Conservation (phyloP, 2,113 vertebrate species). For the Psephotus haematonotus region DNA sequence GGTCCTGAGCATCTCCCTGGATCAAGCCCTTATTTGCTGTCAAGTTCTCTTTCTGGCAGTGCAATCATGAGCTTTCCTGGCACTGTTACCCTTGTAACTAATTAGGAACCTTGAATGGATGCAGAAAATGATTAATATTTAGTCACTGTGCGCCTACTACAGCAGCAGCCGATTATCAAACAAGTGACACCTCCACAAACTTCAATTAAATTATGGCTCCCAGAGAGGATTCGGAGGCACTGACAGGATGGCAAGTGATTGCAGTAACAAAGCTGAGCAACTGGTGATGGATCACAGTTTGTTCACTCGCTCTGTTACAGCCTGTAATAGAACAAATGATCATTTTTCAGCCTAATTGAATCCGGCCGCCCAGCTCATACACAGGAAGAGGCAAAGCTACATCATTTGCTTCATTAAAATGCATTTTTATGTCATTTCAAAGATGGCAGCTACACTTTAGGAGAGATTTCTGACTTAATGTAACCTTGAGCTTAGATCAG, state of each 20-base stretch:
- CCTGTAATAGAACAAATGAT: conserved; percentile 47
- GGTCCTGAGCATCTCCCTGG: not conserved
- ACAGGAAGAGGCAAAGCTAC: conserved; percentile 19
- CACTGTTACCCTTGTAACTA: conserved; percentile 3
- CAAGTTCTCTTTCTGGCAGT: not conserved
- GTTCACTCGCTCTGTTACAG: not conserved
- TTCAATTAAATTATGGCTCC: conserved; percentile 58
- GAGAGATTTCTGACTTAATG: not conserved
- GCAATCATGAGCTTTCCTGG: not conserved
- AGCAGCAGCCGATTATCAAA: conserved; percentile 52
- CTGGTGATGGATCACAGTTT: conserved; percentile 1
- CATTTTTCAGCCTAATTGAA: conserved; percentile 71
- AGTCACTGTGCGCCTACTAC: not conserved
- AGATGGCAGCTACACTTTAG: not conserved
- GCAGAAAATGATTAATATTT: conserved; percentile 59
- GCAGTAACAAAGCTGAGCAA: conserved; percentile 8
- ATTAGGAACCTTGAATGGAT: conserved; percentile 30
- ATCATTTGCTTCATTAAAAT: conserved; percentile 34
- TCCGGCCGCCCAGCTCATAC: not conserved
- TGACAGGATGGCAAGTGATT: conserved; percentile 1
- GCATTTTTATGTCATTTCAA: conserved; percentile 4
- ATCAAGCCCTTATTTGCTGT: not conserved
- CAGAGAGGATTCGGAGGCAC: not conserved
- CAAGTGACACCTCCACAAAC: conserved; percentile 41
- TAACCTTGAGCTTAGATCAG: not conserved